A percentile compares a stretch with the other conserved stretches of the same genome.
phyloP scores from a whole-genome alignment of 2,797 vertebrate genomes.

The Xenentodon cancila region DNA sequence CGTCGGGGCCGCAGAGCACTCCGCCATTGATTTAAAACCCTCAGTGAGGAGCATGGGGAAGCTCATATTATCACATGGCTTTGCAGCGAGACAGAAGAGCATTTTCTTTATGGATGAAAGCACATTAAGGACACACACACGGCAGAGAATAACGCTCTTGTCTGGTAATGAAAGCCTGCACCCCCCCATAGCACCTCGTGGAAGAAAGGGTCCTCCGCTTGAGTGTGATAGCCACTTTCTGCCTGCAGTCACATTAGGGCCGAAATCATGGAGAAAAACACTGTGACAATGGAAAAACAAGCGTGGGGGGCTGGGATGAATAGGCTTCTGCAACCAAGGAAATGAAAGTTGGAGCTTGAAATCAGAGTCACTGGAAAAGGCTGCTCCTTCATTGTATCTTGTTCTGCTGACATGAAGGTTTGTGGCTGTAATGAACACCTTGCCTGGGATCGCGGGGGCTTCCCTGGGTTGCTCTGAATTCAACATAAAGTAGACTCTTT shows the following conservation, averaged over 20 bases:
- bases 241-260: constrained; percentile 43
- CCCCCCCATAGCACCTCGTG: constrained; percentile 5
- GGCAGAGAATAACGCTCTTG: constrained; percentile 32
- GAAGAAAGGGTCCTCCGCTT: constrained; percentile 24
- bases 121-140: constrained; percentile 27
- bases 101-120: constrained; percentile 40
- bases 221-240: constrained; percentile 38
- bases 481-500: constrained; percentile 40
- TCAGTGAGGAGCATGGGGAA: constrained; percentile 26
- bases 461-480: constrained; percentile 56
- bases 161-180: constrained; percentile 41
- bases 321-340: constrained; percentile 34
- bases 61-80: constrained; percentile 26
- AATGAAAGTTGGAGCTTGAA: constrained; percentile 61
- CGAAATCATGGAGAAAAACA: constrained; percentile 12
- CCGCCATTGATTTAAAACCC: constrained; percentile 46
- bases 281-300: constrained; percentile 55
- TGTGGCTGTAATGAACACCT: constrained; percentile 69
- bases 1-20: constrained; percentile 31
- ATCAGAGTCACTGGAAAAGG: constrained; percentile 57
- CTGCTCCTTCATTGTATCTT: constrained; percentile 43
- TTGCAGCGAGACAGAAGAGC: constrained; percentile 19
- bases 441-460: constrained; percentile 52
- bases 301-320: constrained; percentile 36
- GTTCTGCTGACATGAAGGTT: constrained; percentile 72